Percentiles rank a stretch among this genome's conserved stretches.
These are phyloP conservation scores for Puffinus mauretanicus DNA, from an alignment of 2,113 vertebrate species.

Conservation along the genomic window DNA sequence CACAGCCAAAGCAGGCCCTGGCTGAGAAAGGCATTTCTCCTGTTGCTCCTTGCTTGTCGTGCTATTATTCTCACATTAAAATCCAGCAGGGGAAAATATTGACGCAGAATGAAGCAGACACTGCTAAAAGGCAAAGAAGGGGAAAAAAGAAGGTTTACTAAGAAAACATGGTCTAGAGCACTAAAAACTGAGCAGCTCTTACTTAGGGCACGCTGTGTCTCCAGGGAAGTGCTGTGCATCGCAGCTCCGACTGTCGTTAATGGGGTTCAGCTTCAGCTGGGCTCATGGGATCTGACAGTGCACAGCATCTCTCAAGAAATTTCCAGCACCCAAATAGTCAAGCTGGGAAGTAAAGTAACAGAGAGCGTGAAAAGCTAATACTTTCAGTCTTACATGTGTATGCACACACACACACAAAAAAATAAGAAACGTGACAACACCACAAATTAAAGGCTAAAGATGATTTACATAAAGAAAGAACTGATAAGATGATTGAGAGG, in stretches of 20 bases:
- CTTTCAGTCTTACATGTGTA: neutral
- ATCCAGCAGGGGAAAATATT: constrained; percentile 45
- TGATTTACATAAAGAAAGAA: neutral
- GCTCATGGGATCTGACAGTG: neutral
- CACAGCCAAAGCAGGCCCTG: neutral
- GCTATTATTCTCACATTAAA: constrained; percentile 39
- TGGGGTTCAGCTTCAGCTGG: neutral
- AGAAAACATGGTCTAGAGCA: neutral
- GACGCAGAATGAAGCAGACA: constrained; percentile 54
- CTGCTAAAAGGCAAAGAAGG: constrained; percentile 48
- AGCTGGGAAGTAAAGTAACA: neutral
- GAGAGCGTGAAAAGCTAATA: neutral
- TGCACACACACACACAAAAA: neutral
- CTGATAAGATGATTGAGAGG: neutral
- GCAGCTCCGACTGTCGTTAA: neutral
- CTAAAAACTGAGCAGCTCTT: neutral
- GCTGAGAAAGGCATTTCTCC: constrained; percentile 15
- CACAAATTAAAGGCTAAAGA: neutral
- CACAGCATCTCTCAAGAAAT: neutral
- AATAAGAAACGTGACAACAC: neutral
- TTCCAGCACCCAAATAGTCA: neutral
- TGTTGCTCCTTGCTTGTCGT: constrained; percentile 1
- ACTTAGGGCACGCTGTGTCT: neutral
- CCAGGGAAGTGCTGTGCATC: neutral
- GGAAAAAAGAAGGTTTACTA: neutral